These are phyloP conservation scores for Ivindomyrus marchei DNA, from an alignment of 2,113 vertebrate genomes.

Conservation along the genomic window DNA sequence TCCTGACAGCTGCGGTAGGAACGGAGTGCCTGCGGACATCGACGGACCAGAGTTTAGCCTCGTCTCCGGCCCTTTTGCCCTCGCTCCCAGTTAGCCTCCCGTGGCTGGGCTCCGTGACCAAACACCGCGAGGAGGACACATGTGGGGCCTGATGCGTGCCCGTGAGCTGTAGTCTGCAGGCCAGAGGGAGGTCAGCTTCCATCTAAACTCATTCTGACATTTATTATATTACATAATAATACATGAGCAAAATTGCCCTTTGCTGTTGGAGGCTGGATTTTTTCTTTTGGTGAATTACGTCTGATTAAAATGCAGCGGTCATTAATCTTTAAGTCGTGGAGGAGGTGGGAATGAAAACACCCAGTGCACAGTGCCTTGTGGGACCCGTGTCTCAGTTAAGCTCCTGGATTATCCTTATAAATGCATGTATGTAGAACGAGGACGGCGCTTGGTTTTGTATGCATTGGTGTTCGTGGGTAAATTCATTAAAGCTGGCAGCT, in stretches of 20 bases:
- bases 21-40: neutral
- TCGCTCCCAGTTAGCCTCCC: neutral
- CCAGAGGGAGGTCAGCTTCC: neutral
- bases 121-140: neutral
- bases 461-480: neutral
- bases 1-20: neutral
- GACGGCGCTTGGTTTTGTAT: neutral
- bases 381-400: neutral
- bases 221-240: neutral
- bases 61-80: neutral
- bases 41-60: neutral
- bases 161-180: neutral
- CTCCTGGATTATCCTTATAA: neutral
- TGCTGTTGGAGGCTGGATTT: neutral
- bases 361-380: neutral
- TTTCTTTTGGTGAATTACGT: neutral
- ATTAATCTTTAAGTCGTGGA: neutral
- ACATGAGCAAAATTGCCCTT: neutral
- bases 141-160: neutral
- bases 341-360: neutral
- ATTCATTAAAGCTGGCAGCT: neutral
- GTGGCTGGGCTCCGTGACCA: neutral
- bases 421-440: neutral
- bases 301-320: neutral
- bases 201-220: neutral